A percentile compares a stretch with the other conserved stretches of the same genome.
Evolutionary conservation across 2,888 invertebrate species (phyloP).

Genomic region (Microctonus brassicae): DNA sequence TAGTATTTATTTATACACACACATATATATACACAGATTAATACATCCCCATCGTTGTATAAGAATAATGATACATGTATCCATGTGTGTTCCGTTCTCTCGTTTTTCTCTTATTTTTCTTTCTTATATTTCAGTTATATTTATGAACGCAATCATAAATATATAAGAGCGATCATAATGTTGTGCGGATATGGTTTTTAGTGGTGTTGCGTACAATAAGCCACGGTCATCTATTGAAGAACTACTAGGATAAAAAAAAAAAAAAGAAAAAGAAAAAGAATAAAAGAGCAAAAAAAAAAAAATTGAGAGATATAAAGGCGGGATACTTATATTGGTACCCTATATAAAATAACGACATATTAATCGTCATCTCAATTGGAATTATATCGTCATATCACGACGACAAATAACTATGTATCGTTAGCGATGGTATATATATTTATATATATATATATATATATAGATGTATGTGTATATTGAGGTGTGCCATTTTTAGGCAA

Average conservation of each 20-base stretch:
- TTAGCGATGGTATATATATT: neutral
- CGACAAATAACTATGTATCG: constrained; percentile 44
- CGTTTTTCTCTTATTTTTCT: constrained; percentile 21
- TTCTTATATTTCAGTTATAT: constrained; percentile 40
- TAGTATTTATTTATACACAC: neutral
- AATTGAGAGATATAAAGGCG: neutral
- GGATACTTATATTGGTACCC: neutral
- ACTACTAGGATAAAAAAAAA: neutral
- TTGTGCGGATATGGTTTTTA: constrained; percentile 1
- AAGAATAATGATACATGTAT: constrained; percentile 34
- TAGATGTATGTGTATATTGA: too few relatives aligned
- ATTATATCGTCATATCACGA: constrained; percentile 44
- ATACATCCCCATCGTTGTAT: constrained; percentile 8
- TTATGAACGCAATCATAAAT: constrained; percentile 33
- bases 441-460: too few relatives aligned
- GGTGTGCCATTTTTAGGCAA: too few relatives aligned
- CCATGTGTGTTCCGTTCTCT: neutral
- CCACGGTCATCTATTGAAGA: neutral
- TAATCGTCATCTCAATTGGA: constrained; percentile 44
- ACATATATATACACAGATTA: too few relatives aligned
- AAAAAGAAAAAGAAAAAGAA: neutral
- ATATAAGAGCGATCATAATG: constrained; percentile 14
- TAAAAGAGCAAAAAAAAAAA: neutral
- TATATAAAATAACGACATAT: constrained; percentile 16
- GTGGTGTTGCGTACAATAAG: constrained; percentile 5